These are phyloP conservation scores for Peromyscus aztecus DNA, from an alignment of 2,797 vertebrate species.

Conservation along the genomic window DNA sequence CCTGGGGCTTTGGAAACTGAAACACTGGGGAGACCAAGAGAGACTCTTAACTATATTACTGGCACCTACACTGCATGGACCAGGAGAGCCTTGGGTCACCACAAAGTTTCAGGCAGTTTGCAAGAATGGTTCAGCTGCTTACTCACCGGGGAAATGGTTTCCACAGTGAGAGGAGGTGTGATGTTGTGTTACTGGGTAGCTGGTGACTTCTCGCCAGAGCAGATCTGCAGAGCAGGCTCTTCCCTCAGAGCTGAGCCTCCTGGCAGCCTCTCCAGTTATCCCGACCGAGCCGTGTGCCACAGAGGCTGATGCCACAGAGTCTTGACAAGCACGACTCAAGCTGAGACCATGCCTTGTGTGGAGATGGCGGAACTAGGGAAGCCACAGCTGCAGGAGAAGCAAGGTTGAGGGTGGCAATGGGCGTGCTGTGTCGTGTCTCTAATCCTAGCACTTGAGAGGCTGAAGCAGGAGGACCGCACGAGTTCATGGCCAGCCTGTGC, in stretches of 20 bases:
- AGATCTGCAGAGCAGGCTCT: background rate
- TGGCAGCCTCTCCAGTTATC: too few relatives aligned
- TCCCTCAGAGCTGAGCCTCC: background rate
- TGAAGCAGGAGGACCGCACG: background rate
- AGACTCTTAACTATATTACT: background rate
- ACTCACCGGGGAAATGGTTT: slow-evolving; percentile 55
- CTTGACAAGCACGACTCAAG: background rate
- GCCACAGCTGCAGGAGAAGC: background rate
- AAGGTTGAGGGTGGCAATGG: background rate
- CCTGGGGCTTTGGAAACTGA: background rate
- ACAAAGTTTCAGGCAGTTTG: background rate
- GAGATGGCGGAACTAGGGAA: background rate
- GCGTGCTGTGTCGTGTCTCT: background rate
- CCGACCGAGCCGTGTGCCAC: background rate
- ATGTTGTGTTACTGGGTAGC: background rate
- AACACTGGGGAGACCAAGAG: background rate
- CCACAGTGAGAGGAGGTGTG: slow-evolving; percentile 25
- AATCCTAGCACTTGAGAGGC: background rate
- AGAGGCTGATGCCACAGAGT: background rate
- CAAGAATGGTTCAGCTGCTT: background rate
- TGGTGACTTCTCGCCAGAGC: background rate
- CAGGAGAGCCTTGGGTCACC: background rate
- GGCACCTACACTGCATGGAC: background rate
- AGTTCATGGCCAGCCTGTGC: background rate
- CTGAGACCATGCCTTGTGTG: background rate